Base-by-base conservation (phyloP, 2,888 invertebrate genomes). In the Gerosis bhagava region DNA sequence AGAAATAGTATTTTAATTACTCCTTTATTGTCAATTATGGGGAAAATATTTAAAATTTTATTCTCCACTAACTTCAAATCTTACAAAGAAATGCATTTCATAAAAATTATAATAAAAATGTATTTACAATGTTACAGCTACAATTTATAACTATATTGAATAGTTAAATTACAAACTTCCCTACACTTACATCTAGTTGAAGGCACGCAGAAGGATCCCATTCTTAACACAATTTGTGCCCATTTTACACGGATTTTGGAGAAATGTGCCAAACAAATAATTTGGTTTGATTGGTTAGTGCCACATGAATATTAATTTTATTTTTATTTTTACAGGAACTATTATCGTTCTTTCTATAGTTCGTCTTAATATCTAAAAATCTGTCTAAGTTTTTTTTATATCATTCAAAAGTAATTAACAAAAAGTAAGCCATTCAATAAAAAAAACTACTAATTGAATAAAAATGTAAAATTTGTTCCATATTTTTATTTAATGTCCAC, bases 21-120 rank as follows among this genome's bases (percentile, higher is more conserved):
- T 86, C 77, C 80, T 88, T 88, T 88, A 88, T 87, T 87, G 81
- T 83, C 86, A 83, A 76, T 82, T 83, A 82, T 60, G 77, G 71
- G 80, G 80, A 81, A 83, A 84, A 83, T 80, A 83, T 77, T 81
- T 73, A 70, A 82, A 83, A 83, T 74, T 75, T 73, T 66, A 83
- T 81, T 78, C 77, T 83, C 83, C 83, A 70, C 78, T 71, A 76
- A 72, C 63, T 78, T 68, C 68, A 67, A 77, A 73, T 76, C 81
- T 80, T 82, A 82, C 77, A 83, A 74, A 76, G 77, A 86, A 84
- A 84, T 84, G 83, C 84, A 86, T 86, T 86, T 83, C 76, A 80
- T 80, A 78, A 82, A 78, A 79, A 83, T 83, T 78, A 83, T 75
- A 71, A 83, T 84, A 83, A 76, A 60, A 79, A 77, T 76, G 72